Percentiles rank a stretch among this genome's conserved stretches.
phyloP scores from a whole-genome alignment of 2,113 vertebrate genomes.

The Lucifuga dentata region DNA sequence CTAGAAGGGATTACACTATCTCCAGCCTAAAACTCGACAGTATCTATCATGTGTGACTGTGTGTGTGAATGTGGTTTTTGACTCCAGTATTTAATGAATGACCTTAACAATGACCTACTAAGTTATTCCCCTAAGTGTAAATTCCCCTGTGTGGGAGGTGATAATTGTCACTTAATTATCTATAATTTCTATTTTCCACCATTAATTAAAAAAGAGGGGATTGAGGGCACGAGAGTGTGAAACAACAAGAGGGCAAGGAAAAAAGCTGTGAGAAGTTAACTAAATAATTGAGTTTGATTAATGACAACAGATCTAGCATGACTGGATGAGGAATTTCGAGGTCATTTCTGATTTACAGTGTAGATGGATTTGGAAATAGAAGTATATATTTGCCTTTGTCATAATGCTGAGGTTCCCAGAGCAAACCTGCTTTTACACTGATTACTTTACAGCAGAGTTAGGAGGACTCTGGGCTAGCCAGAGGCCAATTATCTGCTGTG shows the following conservation, averaged over 20 bases:
- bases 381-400: background rate
- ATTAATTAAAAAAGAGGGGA: constrained; percentile 73
- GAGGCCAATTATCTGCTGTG: constrained; percentile 45
- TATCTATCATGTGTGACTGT: constrained; percentile 15
- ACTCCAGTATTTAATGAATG: constrained; percentile 63
- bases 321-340: background rate
- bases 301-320: background rate
- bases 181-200: constrained; percentile 68
- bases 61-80: constrained; percentile 35
- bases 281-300: constrained; percentile 13
- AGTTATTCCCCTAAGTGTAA: constrained; percentile 60
- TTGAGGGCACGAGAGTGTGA: constrained; percentile 41
- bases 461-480: constrained; percentile 29
- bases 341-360: background rate
- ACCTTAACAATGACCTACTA: constrained; percentile 72
- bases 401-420: background rate
- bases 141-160: constrained; percentile 62
- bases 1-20: constrained; percentile 57
- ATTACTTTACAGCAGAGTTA: constrained; percentile 25
- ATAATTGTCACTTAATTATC: constrained; percentile 78
- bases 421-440: constrained; percentile 1
- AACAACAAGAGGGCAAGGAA: constrained; percentile 35
- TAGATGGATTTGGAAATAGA: background rate
- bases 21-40: constrained; percentile 34
- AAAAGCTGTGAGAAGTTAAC: constrained; percentile 7